Evolutionary conservation across 2,888 invertebrate species (phyloP).

Genomic region (Oxycera nigricornis): DNA sequence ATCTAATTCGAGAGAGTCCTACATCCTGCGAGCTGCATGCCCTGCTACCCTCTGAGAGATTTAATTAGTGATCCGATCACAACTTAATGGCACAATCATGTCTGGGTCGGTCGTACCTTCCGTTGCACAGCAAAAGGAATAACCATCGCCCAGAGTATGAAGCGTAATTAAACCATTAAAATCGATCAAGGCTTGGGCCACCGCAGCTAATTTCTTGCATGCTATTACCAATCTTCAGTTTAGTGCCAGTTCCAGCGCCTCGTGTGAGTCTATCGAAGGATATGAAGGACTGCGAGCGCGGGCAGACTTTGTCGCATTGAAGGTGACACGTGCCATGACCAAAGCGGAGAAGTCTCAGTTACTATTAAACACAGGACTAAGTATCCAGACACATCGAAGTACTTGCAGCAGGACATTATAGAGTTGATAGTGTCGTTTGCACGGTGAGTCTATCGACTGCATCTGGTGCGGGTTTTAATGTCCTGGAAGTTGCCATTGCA

Average conservation of each 20-base stretch:
- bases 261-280: not conserved
- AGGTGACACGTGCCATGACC: not conserved
- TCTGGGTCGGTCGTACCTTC: not conserved
- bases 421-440: not conserved
- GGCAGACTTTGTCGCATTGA: not conserved
- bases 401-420: not conserved
- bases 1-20: too few species aligned
- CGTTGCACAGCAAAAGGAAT: not conserved
- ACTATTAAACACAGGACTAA: not conserved
- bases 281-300: not conserved
- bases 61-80: slow-evolving; percentile 13
- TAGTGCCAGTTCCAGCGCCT: too few species aligned
- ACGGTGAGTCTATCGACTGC: slow-evolving; percentile 13
- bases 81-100: slow-evolving; percentile 9
- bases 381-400: not conserved
- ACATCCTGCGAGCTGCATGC: too few species aligned
- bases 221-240: not conserved
- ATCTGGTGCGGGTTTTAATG: slow-evolving; percentile 21
- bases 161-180: slow-evolving; percentile 30
- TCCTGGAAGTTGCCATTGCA: not conserved
- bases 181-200: slow-evolving; percentile 10
- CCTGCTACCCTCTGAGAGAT: not conserved
- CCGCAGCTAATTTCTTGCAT: slow-evolving; percentile 1
- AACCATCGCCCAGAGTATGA: not conserved
- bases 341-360: not conserved